phyloP scores from a whole-genome alignment of 2,797 vertebrate species.

The Hydrolagus colliei region DNA sequence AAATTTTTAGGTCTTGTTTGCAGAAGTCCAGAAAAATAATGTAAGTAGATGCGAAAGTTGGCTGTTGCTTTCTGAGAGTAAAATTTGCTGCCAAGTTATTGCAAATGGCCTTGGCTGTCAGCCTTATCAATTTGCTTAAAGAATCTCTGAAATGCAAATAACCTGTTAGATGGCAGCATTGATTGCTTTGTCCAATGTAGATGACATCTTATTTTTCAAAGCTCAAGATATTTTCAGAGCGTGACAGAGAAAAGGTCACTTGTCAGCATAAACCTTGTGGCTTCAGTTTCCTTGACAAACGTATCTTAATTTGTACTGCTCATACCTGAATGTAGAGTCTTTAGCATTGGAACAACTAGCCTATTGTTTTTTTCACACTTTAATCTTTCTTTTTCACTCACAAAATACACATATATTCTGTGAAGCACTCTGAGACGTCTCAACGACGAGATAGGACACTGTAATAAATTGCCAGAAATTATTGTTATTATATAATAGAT shows the following conservation, averaged over 20 bases:
- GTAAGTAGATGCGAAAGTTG: not conserved
- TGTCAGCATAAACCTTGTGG: constrained; percentile 22
- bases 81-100: not conserved
- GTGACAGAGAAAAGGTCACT: constrained; percentile 29
- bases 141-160: constrained; percentile 27
- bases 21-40: not conserved
- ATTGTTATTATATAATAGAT: too few species aligned
- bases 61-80: not conserved
- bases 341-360: not conserved
- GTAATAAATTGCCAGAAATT: too few species aligned
- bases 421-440: too few species aligned
- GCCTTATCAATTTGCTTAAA: constrained; percentile 24
- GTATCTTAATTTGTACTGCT: not conserved
- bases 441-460: too few species aligned
- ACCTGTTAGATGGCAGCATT: constrained; percentile 17
- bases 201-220: constrained; percentile 29
- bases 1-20: not conserved
- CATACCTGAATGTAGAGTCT: not conserved
- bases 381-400: not conserved
- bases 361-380: not conserved
- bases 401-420: too few species aligned
- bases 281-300: constrained; percentile 4
- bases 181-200: constrained; percentile 17
- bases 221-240: constrained; percentile 17
- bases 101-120: constrained; percentile 15